Evolutionary conservation across 2,797 vertebrate species (phyloP).

Genomic region (Onychomys leucogaster): DNA sequence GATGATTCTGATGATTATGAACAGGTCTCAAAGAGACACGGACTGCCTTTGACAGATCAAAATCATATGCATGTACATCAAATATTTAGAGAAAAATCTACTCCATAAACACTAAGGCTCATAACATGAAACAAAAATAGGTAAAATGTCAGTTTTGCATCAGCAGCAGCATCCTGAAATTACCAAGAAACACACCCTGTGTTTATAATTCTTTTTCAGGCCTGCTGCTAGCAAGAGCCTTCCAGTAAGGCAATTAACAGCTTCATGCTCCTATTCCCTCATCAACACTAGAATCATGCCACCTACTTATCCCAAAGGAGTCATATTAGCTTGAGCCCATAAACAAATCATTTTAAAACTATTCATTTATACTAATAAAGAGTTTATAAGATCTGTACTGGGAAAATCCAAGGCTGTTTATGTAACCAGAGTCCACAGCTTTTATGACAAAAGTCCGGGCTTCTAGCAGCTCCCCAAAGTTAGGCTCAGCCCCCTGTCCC

Average conservation of each 20-base stretch:
- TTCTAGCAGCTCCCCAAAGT: neutral
- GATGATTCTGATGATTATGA: neutral
- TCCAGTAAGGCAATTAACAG: neutral
- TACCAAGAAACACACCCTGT: neutral
- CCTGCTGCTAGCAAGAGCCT: neutral
- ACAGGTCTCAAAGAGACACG: neutral
- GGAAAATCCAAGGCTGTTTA: neutral
- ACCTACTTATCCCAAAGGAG: conserved; percentile 18
- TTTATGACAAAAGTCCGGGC: neutral
- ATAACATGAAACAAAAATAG: neutral
- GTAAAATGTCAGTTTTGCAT: neutral
- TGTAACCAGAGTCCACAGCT: neutral
- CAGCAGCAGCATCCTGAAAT: neutral
- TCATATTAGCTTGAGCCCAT: neutral
- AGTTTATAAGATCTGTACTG: neutral
- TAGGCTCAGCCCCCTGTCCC: neutral
- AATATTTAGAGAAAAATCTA: neutral
- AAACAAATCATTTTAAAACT: neutral
- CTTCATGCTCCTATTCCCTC: neutral
- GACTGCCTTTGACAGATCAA: neutral
- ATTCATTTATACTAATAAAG: neutral
- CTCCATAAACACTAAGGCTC: neutral
- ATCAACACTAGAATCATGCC: neutral
- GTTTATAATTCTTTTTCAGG: neutral
- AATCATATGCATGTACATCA: neutral